Base-by-base conservation (phyloP, 1,140 invertebrate species). In the Leptestheria dahalacensis region DNA sequence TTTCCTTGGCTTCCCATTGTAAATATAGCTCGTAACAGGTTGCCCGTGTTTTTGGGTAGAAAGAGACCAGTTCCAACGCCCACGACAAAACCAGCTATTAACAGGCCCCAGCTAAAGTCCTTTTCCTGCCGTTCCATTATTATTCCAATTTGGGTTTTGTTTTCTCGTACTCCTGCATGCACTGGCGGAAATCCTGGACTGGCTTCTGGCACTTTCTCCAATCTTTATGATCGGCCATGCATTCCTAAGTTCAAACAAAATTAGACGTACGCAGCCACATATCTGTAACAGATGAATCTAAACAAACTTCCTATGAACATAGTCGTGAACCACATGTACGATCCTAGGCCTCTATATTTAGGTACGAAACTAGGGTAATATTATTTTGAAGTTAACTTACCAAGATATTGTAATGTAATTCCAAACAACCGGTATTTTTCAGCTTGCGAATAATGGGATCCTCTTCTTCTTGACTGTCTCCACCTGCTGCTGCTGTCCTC, bases 121-220 rank as follows among this genome's bases (percentile, higher is more conserved):
- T 29, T 33, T 29, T 33, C 53, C 23, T 29, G 26, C 20, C 23
- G 21, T 29, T 55, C 53, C 1, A 29, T 55, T 18, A 29, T 33
- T 55, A 29, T 9, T 11, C 10, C 33, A 33, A 28, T 1, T 26
- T 33, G 3, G 23, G 18, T 55, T 55, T 55, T 10, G n/a, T 59
- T n/a, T 61, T 54, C n/a, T 68, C 62, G 53, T 67, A 59, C 41
- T 63, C 55, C 49, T 65, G 58, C 48, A 76, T 69, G 64, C 71
- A 76, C 23, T 68, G 64, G 57, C 66, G 68, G 65, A 75, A 75
- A 51, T 68, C 68, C 61, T 66, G 66, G n/a, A 74, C 70, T 64
- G 69, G 63, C 12, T 69, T 33, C 62, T 75, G 72, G 66, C 75
- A 76, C 64, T 73, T 70, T 64, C 74, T 68, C 75, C 75, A 76